Evolutionary conservation across 2,888 invertebrate species (phyloP).

Genomic region (Cactoblastis cactorum): DNA sequence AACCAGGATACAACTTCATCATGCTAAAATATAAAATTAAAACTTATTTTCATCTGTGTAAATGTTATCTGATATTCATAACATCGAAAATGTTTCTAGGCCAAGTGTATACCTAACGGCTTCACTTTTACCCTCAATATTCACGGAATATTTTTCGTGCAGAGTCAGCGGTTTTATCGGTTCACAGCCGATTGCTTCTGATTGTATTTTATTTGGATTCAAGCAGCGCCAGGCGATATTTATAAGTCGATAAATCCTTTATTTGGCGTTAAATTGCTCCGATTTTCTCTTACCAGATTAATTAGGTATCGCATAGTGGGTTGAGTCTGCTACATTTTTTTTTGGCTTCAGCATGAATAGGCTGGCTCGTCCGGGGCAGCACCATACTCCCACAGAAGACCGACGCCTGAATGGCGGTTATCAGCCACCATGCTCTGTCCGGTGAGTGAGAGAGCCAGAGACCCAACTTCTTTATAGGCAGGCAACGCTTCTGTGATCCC

Average conservation of each 20-base stretch:
- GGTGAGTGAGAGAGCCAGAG: too few relatives aligned
- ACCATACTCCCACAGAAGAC: too few relatives aligned
- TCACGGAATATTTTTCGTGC: background rate
- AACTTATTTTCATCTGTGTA: background rate
- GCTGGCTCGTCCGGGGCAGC: too few relatives aligned
- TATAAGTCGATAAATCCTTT: background rate
- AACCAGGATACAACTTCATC: too few relatives aligned
- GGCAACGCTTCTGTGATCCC: too few relatives aligned
- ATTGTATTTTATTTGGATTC: background rate
- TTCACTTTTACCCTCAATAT: background rate
- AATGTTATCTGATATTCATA: slow-evolving; percentile 3
- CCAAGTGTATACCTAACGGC: background rate
- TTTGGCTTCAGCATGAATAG: too few relatives aligned
- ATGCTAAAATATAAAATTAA: background rate
- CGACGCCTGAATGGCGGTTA: too few relatives aligned
- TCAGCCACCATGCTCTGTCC: too few relatives aligned
- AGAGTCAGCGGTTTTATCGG: background rate
- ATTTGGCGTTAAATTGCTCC: background rate
- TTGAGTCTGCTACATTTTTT: too few relatives aligned
- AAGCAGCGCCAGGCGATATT: background rate
- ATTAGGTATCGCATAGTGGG: too few relatives aligned
- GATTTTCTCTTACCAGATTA: too few relatives aligned
- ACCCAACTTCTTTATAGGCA: too few relatives aligned
- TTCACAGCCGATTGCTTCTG: background rate
- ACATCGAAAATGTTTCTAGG: background rate